A percentile compares a stretch with the other conserved stretches of the same genome.
Evolutionary conservation across 2,888 invertebrate species (phyloP).

Genomic region (Cabera pusaria): DNA sequence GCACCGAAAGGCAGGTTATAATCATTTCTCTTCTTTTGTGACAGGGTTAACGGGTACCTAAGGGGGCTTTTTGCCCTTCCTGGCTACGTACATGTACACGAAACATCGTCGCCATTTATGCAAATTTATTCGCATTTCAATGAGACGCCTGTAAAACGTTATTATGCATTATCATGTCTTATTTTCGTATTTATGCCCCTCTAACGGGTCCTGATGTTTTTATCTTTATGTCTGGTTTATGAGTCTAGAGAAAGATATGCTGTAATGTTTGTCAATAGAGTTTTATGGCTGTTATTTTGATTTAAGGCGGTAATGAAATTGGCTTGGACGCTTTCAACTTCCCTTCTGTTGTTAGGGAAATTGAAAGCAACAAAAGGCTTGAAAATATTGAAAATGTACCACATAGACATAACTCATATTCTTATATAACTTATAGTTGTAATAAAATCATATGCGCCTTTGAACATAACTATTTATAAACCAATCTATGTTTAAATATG

Average conservation of each 20-base stretch:
- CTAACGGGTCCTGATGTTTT: constrained; percentile 41
- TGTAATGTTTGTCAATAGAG: constrained; percentile 24
- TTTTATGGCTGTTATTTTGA: constrained; percentile 22
- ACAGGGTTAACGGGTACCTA: background rate
- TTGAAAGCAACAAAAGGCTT: too few species aligned
- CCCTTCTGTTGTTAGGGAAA: too few species aligned
- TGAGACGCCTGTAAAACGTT: constrained; percentile 62
- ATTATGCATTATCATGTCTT: constrained; percentile 64
- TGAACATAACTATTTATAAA: too few species aligned
- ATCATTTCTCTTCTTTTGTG: too few species aligned
- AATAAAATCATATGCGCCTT: too few species aligned
- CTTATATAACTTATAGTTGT: too few species aligned
- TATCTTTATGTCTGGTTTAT: constrained; percentile 30
- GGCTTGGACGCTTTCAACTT: constrained; percentile 3
- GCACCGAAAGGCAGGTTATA: too few species aligned
- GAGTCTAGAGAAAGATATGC: constrained; percentile 16
- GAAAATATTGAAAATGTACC: too few species aligned
- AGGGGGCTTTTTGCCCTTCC: constrained; percentile 4
- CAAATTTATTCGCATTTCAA: constrained; percentile 77
- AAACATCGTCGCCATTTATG: constrained; percentile 56
- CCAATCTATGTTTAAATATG: too few species aligned
- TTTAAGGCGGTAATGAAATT: constrained; percentile 16
- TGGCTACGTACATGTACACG: constrained; percentile 29
- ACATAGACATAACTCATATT: too few species aligned
- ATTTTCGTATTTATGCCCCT: constrained; percentile 50